Percentiles rank a stretch among this genome's conserved stretches.
Evolutionary conservation across 2,113 vertebrate species (phyloP).

Genomic region (Tenebrosternarchus preto): DNA sequence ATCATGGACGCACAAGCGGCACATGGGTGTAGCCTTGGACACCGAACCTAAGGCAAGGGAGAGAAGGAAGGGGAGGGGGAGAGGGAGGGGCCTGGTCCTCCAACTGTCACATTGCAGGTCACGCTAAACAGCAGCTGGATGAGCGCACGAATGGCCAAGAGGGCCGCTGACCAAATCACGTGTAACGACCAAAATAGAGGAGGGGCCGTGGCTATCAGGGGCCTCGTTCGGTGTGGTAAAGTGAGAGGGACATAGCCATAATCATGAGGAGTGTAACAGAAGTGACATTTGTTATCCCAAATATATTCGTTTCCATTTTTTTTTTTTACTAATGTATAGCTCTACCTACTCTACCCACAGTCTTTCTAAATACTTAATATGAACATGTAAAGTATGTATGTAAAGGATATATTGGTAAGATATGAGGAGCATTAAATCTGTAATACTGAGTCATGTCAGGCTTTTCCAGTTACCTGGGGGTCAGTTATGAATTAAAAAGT

Average conservation of each 20-base stretch:
- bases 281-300: not conserved
- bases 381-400: not conserved
- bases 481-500: not conserved
- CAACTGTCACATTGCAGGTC: constrained; percentile 51
- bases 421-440: not conserved
- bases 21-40: not conserved
- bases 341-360: not conserved
- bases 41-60: constrained; percentile 10
- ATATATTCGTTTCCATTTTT: not conserved
- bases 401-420: not conserved
- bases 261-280: no score
- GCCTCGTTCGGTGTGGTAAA: not conserved
- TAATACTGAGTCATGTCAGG: constrained; percentile 12
- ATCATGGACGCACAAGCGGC: not conserved
- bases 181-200: constrained; percentile 54
- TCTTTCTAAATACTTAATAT: no score
- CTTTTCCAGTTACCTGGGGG: constrained; percentile 10
- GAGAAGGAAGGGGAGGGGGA: constrained; percentile 9
- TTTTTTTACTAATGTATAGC: not conserved
- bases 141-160: constrained; percentile 25
- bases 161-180: constrained; percentile 14
- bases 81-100: not conserved
- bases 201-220: constrained; percentile 38
- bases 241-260: not conserved
- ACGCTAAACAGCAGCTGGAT: constrained; percentile 41